Conservation (phyloP, 2,113 vertebrate genomes). For the Motacilla tschutschensis region DNA sequence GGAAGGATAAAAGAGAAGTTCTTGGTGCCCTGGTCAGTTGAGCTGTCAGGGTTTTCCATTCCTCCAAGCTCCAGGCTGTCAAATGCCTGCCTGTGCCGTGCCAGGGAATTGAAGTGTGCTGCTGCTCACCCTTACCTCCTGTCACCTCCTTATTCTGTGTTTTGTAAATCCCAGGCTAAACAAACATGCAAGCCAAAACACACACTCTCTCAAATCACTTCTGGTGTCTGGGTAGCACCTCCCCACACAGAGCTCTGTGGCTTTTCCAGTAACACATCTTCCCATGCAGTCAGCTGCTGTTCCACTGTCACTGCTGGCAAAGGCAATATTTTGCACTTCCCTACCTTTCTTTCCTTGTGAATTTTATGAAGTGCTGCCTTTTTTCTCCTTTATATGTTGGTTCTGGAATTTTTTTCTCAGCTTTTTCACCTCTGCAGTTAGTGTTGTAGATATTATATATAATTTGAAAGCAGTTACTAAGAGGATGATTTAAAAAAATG, state of each 20-base stretch:
- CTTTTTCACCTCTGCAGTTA: not conserved
- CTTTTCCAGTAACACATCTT: not conserved
- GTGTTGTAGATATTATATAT: not conserved
- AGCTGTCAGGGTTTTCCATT: not conserved
- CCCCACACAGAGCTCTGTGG: not conserved
- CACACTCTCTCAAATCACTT: not conserved
- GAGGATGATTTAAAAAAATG: not conserved
- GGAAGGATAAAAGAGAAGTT: not conserved
- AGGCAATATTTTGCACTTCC: not conserved
- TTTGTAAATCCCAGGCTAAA: conserved; percentile 6
- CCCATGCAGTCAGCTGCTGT: not conserved
- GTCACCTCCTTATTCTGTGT: not conserved
- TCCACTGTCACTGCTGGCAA: not conserved
- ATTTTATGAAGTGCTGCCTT: not conserved
- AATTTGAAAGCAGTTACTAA: not conserved
- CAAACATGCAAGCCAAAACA: not conserved
- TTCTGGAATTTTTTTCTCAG: not conserved
- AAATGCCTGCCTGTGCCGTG: not conserved
- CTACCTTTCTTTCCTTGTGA: not conserved
- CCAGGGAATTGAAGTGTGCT: not conserved
- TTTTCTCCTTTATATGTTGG: not conserved
- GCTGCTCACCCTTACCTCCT: not conserved
- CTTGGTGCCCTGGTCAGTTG: not conserved
- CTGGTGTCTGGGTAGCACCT: not conserved
- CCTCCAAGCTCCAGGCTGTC: not conserved